phyloP scores from a whole-genome alignment of 2,888 invertebrate genomes.

The Stratiomys singularior region DNA sequence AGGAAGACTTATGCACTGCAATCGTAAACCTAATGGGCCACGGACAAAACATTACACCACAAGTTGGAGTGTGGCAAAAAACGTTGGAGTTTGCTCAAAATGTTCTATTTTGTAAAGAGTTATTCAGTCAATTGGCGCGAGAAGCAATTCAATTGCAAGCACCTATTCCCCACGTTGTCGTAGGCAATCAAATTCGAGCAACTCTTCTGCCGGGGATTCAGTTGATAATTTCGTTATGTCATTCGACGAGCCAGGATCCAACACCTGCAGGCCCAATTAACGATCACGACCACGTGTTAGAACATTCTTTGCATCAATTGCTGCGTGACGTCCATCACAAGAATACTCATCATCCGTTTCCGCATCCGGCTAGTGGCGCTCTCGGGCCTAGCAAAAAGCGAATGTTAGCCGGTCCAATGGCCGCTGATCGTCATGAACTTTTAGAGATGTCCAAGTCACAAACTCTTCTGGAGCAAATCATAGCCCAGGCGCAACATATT shows the following conservation, averaged over 20 bases:
- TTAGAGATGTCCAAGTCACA: slow-evolving; percentile 91
- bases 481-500: slow-evolving; percentile 95
- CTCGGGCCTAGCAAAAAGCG: slow-evolving; percentile 92
- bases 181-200: slow-evolving; percentile 96
- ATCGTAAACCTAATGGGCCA: slow-evolving; percentile 82
- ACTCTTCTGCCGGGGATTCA: slow-evolving; percentile 95
- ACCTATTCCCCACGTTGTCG: slow-evolving; percentile 95
- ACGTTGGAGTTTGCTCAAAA: slow-evolving; percentile 97
- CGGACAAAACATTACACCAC: slow-evolving; percentile 76
- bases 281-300: slow-evolving; percentile 96
- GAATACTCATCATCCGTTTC: slow-evolving; percentile 93
- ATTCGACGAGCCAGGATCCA: slow-evolving; percentile 76
- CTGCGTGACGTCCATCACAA: slow-evolving; percentile 91
- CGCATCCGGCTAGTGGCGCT: slow-evolving; percentile 94
- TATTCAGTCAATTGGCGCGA: slow-evolving; percentile 92
- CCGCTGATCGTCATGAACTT: slow-evolving; percentile 86
- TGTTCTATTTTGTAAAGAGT: slow-evolving; percentile 95
- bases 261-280: slow-evolving; percentile 65
- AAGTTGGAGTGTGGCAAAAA: slow-evolving; percentile 87
- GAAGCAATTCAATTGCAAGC: slow-evolving; percentile 95
- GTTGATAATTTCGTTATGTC: slow-evolving; percentile 89
- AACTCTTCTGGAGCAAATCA: slow-evolving; percentile 94
- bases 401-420: slow-evolving; percentile 89
- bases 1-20: slow-evolving; percentile 88
- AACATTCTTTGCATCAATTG: slow-evolving; percentile 94